phyloP scores from a whole-genome alignment of 2,797 vertebrate species.

The Liparis tanakae region DNA sequence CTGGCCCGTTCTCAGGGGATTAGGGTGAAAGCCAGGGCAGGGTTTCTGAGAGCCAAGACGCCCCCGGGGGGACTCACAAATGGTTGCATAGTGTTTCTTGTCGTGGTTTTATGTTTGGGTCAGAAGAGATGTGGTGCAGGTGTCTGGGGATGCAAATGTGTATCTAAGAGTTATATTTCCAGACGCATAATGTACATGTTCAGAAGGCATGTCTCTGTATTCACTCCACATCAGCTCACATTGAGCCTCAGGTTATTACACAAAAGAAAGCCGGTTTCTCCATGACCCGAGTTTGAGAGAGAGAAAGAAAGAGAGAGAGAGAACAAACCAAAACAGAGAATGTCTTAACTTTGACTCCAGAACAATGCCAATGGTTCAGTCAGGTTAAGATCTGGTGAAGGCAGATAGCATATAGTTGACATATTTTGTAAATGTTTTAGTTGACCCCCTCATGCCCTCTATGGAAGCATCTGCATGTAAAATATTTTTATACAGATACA shows the following conservation, averaged over 20 bases:
- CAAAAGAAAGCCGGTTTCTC: slow-evolving; percentile 22
- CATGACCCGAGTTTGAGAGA: slow-evolving; percentile 17
- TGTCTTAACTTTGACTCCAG: not conserved
- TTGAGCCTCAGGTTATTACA: slow-evolving; percentile 54
- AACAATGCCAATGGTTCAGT: not conserved
- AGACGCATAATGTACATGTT: slow-evolving; percentile 7
- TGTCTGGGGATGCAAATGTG: slow-evolving; percentile 55
- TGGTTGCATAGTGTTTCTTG: slow-evolving; percentile 68
- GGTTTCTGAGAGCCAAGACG: slow-evolving; percentile 67
- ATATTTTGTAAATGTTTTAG: not conserved
- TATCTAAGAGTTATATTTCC: slow-evolving; percentile 37
- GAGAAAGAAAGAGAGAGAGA: too few relatives aligned
- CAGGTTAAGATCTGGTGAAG: not conserved
- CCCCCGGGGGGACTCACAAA: slow-evolving; percentile 69
- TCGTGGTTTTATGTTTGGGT: slow-evolving; percentile 72
- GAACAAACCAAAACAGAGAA: too few relatives aligned
- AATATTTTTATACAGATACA: not conserved
- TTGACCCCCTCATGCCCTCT: not conserved
- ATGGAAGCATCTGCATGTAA: not conserved
- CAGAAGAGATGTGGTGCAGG: slow-evolving; percentile 61
- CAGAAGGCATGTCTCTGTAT: slow-evolving; percentile 60
- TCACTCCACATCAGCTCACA: slow-evolving; percentile 69
- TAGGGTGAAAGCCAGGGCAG: slow-evolving; percentile 63
- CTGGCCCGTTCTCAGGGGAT: slow-evolving; percentile 66
- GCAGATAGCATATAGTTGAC: not conserved